Evolutionary conservation across 1,140 invertebrate species (phyloP).

Genomic region (Lordiphosa mommai): DNA sequence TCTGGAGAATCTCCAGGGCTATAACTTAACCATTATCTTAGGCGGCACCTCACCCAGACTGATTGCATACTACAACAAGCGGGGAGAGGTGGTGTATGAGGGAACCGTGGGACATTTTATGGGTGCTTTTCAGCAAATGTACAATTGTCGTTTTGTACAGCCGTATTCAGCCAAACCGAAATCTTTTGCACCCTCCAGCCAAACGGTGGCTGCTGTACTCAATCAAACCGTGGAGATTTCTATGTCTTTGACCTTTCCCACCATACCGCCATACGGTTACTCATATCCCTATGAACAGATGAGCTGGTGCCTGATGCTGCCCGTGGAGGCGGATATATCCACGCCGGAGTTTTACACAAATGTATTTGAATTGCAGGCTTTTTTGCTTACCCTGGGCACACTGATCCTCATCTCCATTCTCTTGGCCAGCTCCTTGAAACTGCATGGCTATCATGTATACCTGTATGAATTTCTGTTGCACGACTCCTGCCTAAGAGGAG

Average conservation of each 20-base stretch:
- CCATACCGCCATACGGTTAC: conserved; percentile 24
- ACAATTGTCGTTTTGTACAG: conserved; percentile 41
- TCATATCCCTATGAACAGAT: conserved; percentile 60
- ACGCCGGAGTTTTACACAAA: conserved; percentile 51
- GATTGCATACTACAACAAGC: conserved; percentile 41
- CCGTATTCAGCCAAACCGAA: conserved; percentile 22
- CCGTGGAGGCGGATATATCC: conserved; percentile 59
- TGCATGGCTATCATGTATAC: conserved; percentile 41
- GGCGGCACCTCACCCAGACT: conserved; percentile 54
- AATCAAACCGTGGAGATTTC: conserved; percentile 63
- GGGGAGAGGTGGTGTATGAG: conserved; percentile 30
- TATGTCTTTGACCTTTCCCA: conserved; percentile 45
- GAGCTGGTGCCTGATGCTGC: conserved; percentile 64
- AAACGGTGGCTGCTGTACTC: conserved; percentile 42
- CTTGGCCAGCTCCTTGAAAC: conserved; percentile 30
- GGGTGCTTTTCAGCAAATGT: conserved; percentile 44
- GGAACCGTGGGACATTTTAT: conserved; percentile 65
- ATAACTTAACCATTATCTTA: conserved; percentile 34
- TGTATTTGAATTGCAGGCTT: conserved; percentile 56
- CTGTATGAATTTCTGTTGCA: conserved; percentile 50
- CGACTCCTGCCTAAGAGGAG: conserved; percentile 58
- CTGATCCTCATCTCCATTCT: conserved; percentile 38
- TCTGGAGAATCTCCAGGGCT: conserved; percentile 39
- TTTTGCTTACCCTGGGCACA: conserved; percentile 35
- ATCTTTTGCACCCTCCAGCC: conserved; percentile 28